Base-by-base conservation (phyloP, 2,113 vertebrate species). In the Calonectris borealis region DNA sequence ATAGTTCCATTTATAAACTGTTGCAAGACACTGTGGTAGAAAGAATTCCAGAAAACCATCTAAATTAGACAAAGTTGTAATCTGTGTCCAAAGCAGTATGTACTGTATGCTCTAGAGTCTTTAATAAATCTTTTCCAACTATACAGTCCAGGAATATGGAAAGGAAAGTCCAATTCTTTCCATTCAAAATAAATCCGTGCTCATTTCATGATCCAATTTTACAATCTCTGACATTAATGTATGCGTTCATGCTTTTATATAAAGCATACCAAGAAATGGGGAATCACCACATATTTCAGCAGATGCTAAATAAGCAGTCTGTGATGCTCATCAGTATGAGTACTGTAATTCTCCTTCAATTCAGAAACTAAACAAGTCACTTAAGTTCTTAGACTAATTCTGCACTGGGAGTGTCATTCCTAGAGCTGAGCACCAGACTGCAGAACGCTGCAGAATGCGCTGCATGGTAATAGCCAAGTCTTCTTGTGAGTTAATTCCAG, bases 81-180 rank as follows among this genome's bases (percentile, higher is more conserved):
- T 77, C 44, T 88, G 34, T 54, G 54, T 96, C 93, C 92, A 96
- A 94, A 96, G 84, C 58, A 94, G 87, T 88, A 85, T 72, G 87
- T 34, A 69, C 36, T 1, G 2, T 79, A 85, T 66, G 62, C 78
- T 94, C 75, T 92, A 49, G 20, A 94, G 86, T 46, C 16, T 65
- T 83, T 58, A 96, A 95, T 93, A 90, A 91, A 88, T 94, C 75
- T 96, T 94, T 96, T 94, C 90, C 82, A 95, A 79, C n/a, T 86
- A 80, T 83, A 80, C 46, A 80, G 83, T 95, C 94, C 93, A 93
- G 85, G 90, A 95, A 88, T 88, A 94, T 31, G 52, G 49, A 91
- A 73, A n/a, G 40, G 31, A 44, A 94, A 95, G 82, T 73, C 66
- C 82, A 77, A n/a, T 66, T 86, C 84, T 94, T 96, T 96, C 94